Conservation (phyloP, 2,888 invertebrate genomes). For the Lutraria lutraria region DNA sequence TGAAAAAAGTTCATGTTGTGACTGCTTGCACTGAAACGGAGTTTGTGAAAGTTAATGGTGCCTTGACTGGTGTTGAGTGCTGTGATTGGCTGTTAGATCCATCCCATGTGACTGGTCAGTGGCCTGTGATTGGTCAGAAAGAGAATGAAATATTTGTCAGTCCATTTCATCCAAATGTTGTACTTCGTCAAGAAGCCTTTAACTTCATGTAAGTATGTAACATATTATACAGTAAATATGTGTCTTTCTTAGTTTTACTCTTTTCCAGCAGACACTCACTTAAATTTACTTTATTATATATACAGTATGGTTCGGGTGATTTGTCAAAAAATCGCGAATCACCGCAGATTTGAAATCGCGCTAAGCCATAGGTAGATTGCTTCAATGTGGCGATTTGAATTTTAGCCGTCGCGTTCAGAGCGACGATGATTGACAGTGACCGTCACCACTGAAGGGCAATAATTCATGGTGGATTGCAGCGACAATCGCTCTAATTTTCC, state of each 20-base stretch:
- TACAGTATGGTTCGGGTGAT: no score
- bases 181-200: constrained; percentile 78
- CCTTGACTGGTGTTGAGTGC: constrained; percentile 63
- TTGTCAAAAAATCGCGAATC: no score
- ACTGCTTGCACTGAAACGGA: constrained; percentile 65
- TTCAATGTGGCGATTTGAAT: no score
- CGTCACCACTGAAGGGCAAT: no score
- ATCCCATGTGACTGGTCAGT: constrained; percentile 68
- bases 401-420: no score
- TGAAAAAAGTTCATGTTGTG: constrained; percentile 74
- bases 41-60: constrained; percentile 65
- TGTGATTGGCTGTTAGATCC: constrained; percentile 65
- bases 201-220: constrained; percentile 80
- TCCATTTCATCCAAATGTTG: constrained; percentile 71
- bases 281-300: not conserved
- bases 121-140: constrained; percentile 63
- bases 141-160: constrained; percentile 71
- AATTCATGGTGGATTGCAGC: no score
- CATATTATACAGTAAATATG: not conserved
- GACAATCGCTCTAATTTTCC: no score
- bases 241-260: not conserved
- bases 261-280: no score
- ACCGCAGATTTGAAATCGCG: no score
- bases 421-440: no score
- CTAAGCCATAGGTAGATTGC: no score